These are phyloP conservation scores for Lepidochitona cinerea DNA, from an alignment of 2,888 invertebrate species.

Conservation along the genomic window DNA sequence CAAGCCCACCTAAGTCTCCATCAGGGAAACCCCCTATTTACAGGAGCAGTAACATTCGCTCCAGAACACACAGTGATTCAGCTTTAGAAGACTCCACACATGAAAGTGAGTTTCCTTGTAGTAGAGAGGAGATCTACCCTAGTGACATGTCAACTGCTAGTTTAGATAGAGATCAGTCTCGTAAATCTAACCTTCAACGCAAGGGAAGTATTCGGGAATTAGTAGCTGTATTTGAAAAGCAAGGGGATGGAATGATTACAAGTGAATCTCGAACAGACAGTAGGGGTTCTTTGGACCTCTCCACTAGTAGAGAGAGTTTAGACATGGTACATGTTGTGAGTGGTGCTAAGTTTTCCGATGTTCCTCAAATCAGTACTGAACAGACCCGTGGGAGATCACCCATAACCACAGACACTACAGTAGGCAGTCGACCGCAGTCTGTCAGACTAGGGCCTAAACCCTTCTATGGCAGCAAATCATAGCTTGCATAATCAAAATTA, in stretches of 20 bases:
- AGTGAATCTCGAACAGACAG: background rate
- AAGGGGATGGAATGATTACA: constrained; percentile 6
- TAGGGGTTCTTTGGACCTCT: background rate
- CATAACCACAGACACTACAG: constrained; percentile 27
- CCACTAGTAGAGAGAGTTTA: constrained; percentile 15
- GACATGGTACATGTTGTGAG: background rate
- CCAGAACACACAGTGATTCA: constrained; percentile 51
- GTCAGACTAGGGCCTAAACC: constrained; percentile 62
- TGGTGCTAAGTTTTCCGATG: background rate
- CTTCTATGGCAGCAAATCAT: constrained; percentile 45
- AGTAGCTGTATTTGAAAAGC: constrained; percentile 54
- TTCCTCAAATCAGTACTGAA: constrained; percentile 12
- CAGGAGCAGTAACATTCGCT: constrained; percentile 41
- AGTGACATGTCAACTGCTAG: background rate
- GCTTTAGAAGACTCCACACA: constrained; percentile 1
- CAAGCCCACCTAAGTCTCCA: background rate
- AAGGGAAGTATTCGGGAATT: constrained; percentile 64
- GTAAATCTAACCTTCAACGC: constrained; percentile 37
- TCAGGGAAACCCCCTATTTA: constrained; percentile 48
- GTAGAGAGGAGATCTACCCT: constrained; percentile 17
- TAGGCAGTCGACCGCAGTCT: constrained; percentile 36
- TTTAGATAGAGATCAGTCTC: background rate
- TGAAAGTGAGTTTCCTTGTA: constrained; percentile 21
- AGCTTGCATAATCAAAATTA: too few species aligned
- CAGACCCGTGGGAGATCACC: constrained; percentile 10